Evolutionary conservation across 2,888 invertebrate species (phyloP).

Genomic region (Harpalus rufipes): DNA sequence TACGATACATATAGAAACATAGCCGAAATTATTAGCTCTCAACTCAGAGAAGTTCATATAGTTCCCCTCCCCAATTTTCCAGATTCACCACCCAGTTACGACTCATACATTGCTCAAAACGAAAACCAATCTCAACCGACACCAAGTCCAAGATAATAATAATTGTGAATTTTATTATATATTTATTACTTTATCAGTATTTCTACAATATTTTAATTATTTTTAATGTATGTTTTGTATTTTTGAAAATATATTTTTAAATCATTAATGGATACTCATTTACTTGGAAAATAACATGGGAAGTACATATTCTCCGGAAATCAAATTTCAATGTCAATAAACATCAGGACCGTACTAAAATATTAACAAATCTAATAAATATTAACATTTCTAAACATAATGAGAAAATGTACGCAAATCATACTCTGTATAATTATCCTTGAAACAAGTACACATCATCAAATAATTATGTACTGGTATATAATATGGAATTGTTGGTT

Average conservation of each 20-base stretch:
- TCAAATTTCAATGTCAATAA: slow-evolving; percentile 41
- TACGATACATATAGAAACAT: slow-evolving; percentile 26
- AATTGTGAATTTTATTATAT: background rate
- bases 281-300: slow-evolving; percentile 1
- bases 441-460: background rate
- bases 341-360: slow-evolving; percentile 8
- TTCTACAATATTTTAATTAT: background rate
- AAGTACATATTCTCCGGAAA: background rate
- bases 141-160: background rate
- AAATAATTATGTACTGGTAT: background rate
- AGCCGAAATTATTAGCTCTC: background rate
- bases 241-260: slow-evolving; percentile 11
- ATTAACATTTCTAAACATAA: background rate
- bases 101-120: background rate
- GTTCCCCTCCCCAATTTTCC: background rate
- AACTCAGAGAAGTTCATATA: background rate
- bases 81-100: slow-evolving; percentile 52
- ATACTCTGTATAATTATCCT: slow-evolving; percentile 23
- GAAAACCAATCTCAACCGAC: background rate
- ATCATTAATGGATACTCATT: background rate
- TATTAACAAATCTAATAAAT: background rate
- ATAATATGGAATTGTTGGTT: background rate
- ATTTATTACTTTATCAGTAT: background rate
- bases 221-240: background rate
- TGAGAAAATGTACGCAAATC: slow-evolving; percentile 1